Evolutionary conservation across 35 echinoderm and acorn worm species (phyloP).

Genomic region (Chiridota heheva): DNA sequence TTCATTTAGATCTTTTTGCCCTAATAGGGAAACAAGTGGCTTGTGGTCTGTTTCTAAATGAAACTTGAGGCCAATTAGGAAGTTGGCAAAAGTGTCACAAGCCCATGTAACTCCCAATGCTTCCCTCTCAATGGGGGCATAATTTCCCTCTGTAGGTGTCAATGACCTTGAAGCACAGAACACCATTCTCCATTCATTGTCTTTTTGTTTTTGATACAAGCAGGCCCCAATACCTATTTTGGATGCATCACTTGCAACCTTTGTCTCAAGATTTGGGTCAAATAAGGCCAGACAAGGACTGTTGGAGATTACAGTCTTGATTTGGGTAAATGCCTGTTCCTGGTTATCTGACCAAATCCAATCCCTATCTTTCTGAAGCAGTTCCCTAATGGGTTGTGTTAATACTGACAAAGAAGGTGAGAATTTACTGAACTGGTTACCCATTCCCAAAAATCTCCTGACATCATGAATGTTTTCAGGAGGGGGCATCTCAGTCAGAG

Average conservation of each 20-base stretch:
- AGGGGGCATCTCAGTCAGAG: slow-evolving; percentile 15
- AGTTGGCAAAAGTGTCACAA: slow-evolving; percentile 33
- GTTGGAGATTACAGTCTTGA: slow-evolving; percentile 16
- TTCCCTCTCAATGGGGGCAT: slow-evolving; percentile 64
- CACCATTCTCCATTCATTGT: slow-evolving; percentile 39
- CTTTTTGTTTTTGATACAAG: slow-evolving; percentile 49
- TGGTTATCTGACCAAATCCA: slow-evolving; percentile 42
- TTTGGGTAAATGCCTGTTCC: slow-evolving; percentile 39
- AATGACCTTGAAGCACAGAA: slow-evolving; percentile 57
- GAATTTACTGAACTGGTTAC: slow-evolving; percentile 51
- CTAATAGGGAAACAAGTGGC: slow-evolving; percentile 11
- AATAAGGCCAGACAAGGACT: slow-evolving; percentile 28
- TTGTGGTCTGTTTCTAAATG: slow-evolving; percentile 8
- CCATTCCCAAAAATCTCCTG: slow-evolving; percentile 42
- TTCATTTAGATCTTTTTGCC: slow-evolving; percentile 10
- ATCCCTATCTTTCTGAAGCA: slow-evolving; percentile 39
- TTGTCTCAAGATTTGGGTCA: slow-evolving; percentile 47
- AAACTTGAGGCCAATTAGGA: slow-evolving; percentile 21
- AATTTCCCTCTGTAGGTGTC: slow-evolving; percentile 45
- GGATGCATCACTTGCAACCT: slow-evolving; percentile 57
- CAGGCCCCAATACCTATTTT: slow-evolving; percentile 52
- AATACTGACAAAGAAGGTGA: slow-evolving; percentile 29
- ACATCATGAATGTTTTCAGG: slow-evolving; percentile 46
- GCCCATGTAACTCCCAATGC: slow-evolving; percentile 16
- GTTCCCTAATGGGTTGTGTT: slow-evolving; percentile 43